Evolutionary conservation across 2,113 vertebrate genomes (phyloP), one percentile per base, ranked within the genome.

Genomic region (Vicugna pacos): DNA sequence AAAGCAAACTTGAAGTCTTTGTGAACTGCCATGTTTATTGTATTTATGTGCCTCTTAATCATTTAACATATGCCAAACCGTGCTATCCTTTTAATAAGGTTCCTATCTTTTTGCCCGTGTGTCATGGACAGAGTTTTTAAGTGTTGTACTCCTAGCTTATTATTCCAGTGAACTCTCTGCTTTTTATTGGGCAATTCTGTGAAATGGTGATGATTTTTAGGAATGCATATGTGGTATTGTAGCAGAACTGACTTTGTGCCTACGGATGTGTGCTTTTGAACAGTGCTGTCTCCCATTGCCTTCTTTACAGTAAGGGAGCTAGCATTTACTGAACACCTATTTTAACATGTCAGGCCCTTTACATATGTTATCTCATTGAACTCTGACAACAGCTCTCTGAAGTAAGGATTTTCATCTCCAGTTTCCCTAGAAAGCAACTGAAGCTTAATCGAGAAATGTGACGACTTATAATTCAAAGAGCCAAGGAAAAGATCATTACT

Each of bases 371-470:
- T 19, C 26, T 72, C 28, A 11, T 0, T 16, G n/a, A 64, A 17
- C 58, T 67, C n/a, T 73, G 19, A 35, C n/a, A 54, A 8, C 62
- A 32, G 17, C 14, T 69, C 19, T 64, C 50, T 26, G 56, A 91
- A 84, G 65, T 28, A 92, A 94, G 58, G 67, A 48, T 89, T 80
- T 95, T 89, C 62, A 90, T 65, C 65, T 87, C 64, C 35, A 3
- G 48, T 79, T 97, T 97, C 80, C 80, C 88, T 85, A 82, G 94
- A 93, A 93, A 97, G 90, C 75, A 95, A 67, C 42, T n/a, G 88
- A 80, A 52, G 19, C 60, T 89, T 58, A 35, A 91, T 91, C 28
- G n/a, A 70, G 62, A n/a, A 32, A 86, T 8, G 38, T 69, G 56
- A 95, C 6, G 42, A 32, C 91, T 82, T 14, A 0, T 35, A 52